Evolutionary conservation across 2,888 invertebrate species (phyloP), one percentile per base, ranked within the genome.

Genomic region (Isoperla grammatica): DNA sequence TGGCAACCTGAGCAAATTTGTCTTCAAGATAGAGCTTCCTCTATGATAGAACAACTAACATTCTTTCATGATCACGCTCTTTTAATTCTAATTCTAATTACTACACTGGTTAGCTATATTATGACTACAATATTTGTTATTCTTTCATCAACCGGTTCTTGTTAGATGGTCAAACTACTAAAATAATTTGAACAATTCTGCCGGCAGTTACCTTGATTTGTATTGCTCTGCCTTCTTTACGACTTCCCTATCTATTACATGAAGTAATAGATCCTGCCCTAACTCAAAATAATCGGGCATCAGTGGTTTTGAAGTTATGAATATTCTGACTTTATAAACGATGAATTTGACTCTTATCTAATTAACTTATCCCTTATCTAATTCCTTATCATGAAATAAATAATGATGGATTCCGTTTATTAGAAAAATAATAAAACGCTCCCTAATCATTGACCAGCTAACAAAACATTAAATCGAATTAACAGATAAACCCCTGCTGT

Each of bases 301-400:
- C 83, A 83, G 79, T 84, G 83, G 79, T 83, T 82, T 63, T 83
- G 82, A 81, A n/a, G n/a, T n/a, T n/a, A n/a, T n/a, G n/a, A n/a
- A n/a, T n/a, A n/a, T n/a, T n/a, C n/a, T n/a, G n/a, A 84, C 70
- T 84, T 83, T 70, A 68, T 74, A 68, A 74, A 77, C 70, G 73
- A 81, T 70, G 78, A 79, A 77, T 83, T 82, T 77, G 80, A 84
- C 65, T 83, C 81, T 5, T 84, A 80, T 71, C 83, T 84, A 80
- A 77, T 79, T 12, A n/a, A n/a, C 77, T 79, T 58, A 71, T 73
- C 39, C 71, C 73, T 67, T 71, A 76, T 69, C 62, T 78, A 70
- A 64, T 67, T 11, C 22, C 19, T 2, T 72, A 75, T 69, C 72
- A n/a, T n/a, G n/a, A n/a, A n/a, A n/a, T n/a, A n/a, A n/a, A n/a